Base-by-base conservation (phyloP, 2,113 vertebrate genomes). In the Camelus dromedarius region DNA sequence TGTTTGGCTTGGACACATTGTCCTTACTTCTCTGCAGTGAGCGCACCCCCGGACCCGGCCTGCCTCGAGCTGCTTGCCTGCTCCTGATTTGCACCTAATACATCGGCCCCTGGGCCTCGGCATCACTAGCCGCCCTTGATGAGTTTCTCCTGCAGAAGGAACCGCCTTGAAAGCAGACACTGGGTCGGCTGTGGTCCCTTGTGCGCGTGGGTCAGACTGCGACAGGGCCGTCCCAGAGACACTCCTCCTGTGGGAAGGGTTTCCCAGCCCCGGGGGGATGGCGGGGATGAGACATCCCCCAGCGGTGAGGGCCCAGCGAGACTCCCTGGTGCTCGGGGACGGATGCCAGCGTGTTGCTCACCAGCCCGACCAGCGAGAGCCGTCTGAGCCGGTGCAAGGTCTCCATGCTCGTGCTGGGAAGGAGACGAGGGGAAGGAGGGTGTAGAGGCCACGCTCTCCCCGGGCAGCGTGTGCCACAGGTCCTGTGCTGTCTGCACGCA, bases 31-130 rank as follows among this genome's bases (percentile, higher is more conserved):
- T 10, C 30, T 66, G 28, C 22, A 4, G 16, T 16, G 16, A 52
- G 22, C 22, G 19, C n/a, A 1, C 46, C 12, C 56, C 3, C 0
- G 7, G 32, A 14, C 20, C 48, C 42, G 62, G 11, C 22, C 70
- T 52, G 42, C 56, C 46, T 79, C 8, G 16, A 66, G 58, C 19
- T 32, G 4, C 32, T 56, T 15, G 12, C 54, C 48, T n/a, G 4
- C 35, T 77, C 28, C 70, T 56, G 7, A 1, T n/a, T 24, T 87
- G 14, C 19, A 83, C 12, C n/a, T 11, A 14, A 26, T 3, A 50
- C 28, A 54, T 5, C 24, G 46, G 26, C 48, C 0, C 0, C 32
- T 77, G 48, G 46, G 38, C 18, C 24, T 14, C 7, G 0, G 32
- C 30, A 42, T 89, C 28, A 24, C 0, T 15, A 50, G 42, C 72